These are phyloP conservation scores for Mythimna ferrago DNA, from an alignment of 2,888 invertebrate genomes.

Conservation along the genomic window DNA sequence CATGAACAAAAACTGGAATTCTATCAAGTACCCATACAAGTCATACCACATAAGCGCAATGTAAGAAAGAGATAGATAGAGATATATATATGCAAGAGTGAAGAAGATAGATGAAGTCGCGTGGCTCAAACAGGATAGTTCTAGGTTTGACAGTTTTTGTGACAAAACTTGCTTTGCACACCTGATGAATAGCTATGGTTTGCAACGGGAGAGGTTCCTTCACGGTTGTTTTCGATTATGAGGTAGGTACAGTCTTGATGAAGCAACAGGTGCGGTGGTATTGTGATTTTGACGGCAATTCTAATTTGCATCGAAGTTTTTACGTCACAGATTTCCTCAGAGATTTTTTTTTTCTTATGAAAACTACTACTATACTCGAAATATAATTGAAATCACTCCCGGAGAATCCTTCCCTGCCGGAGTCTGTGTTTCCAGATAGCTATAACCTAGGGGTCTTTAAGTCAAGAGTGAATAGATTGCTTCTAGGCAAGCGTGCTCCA, in stretches of 20 bases:
- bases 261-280: constrained; percentile 25
- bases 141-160: constrained; percentile 54
- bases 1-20: constrained; percentile 63
- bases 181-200: constrained; percentile 45
- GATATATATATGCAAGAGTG: not conserved
- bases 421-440: too few species aligned
- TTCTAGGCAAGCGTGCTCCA: too few species aligned
- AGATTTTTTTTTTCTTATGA: not conserved
- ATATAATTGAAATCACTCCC: too few species aligned
- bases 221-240: constrained; percentile 40
- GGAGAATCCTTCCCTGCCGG: too few species aligned
- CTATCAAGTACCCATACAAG: constrained; percentile 62
- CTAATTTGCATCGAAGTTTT: not conserved
- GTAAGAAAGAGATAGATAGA: constrained; percentile 59
- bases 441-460: too few species aligned
- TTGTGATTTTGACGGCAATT: not conserved
- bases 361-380: too few species aligned
- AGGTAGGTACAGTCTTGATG: constrained; percentile 11
- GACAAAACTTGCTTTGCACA: constrained; percentile 49
- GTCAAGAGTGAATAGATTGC: too few species aligned
- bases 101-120: constrained; percentile 62
- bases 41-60: constrained; percentile 65
- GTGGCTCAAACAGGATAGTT: constrained; percentile 59
- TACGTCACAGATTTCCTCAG: not conserved
- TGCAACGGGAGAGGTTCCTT: constrained; percentile 30